A percentile compares a stretch with the other conserved stretches of the same genome.
phyloP scores from a whole-genome alignment of 2,888 invertebrate species.

The Synanthedon formicaeformis region DNA sequence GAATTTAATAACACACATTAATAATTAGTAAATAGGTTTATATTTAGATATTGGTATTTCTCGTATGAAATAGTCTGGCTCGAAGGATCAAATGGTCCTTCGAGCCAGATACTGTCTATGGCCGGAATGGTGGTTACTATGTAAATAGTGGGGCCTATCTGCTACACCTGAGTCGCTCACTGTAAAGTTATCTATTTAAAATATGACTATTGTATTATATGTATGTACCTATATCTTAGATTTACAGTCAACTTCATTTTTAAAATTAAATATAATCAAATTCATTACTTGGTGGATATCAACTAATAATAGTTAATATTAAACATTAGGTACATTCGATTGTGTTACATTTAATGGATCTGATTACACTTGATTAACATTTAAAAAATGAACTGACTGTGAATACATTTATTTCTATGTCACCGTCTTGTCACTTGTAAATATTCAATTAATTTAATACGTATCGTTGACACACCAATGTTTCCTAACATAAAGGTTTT shows the following conservation, averaged over 20 bases:
- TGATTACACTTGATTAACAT: background rate
- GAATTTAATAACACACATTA: constrained; percentile 31
- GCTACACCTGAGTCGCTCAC: constrained; percentile 65
- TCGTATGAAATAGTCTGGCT: constrained; percentile 2
- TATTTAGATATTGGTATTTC: constrained; percentile 1
- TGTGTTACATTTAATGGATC: too few relatives aligned
- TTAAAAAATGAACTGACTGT: background rate
- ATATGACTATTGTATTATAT: background rate
- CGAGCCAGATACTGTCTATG: background rate
- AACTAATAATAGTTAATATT: too few relatives aligned
- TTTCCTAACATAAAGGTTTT: constrained; percentile 14
- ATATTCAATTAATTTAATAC: constrained; percentile 5
- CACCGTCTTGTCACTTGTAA: constrained; percentile 10
- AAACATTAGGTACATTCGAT: too few relatives aligned
- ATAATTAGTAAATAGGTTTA: constrained; percentile 4
- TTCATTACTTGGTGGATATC: too few relatives aligned
- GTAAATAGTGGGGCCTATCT: constrained; percentile 51
- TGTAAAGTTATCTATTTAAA: constrained; percentile 33
- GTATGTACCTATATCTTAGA: background rate
- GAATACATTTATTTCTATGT: constrained; percentile 4
- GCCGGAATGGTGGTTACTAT: constrained; percentile 10
- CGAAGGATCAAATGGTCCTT: constrained; percentile 1
- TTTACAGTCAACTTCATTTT: too few relatives aligned
- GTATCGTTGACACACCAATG: constrained; percentile 4
- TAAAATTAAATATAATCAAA: background rate